Evolutionary conservation across 2,113 vertebrate genomes (phyloP), one percentile per base, ranked within the genome.

Genomic region (Bucco capensis): DNA sequence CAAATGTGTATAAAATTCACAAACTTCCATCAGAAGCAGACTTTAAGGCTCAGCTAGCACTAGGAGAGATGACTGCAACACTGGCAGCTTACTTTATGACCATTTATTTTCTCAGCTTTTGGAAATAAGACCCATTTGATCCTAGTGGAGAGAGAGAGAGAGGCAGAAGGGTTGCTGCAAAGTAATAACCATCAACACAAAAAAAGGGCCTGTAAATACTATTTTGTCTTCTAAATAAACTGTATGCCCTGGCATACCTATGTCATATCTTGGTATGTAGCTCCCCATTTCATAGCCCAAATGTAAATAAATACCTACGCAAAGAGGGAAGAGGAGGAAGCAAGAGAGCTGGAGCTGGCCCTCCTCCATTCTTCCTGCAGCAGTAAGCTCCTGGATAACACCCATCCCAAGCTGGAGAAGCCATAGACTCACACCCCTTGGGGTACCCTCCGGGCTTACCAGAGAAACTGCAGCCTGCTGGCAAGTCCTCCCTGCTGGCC

Each of bases 1-100:
- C 74, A 80, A 94, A 82, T 93, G 86, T 69, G 49, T 61, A 53
- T 64, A 87, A 93, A 88, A 94, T 89, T 85, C 84, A 80, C 77
- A 71, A 19, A 61, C 47, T 76, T 80, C 53, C 64, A 73, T 58
- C 75, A 60, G 30, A 78, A 81, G 28, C 10, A 16, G 40, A 74
- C 53, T 83, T 79, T 77, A 61, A 83, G 58, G 44, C 54, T 79
- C 81, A 60, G 54, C n/a, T 75, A 69, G 37, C 5, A 9, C 58
- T 61, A 24, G 25, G 50, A 72, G 33, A 90, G 66, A n/a, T 0
- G 0, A 51, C 46, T 71, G 72, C 51, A 69, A 64, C 27, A 35
- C 44, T 57, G 5, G 50, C 22, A 88, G 38, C 57, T 88, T 69
- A 42, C 42, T 83, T 78, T 42, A 54, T 10, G 27, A 75, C 31